These are phyloP conservation scores for Dascillus cervinus DNA, from an alignment of 2,888 invertebrate species.

Conservation along the genomic window DNA sequence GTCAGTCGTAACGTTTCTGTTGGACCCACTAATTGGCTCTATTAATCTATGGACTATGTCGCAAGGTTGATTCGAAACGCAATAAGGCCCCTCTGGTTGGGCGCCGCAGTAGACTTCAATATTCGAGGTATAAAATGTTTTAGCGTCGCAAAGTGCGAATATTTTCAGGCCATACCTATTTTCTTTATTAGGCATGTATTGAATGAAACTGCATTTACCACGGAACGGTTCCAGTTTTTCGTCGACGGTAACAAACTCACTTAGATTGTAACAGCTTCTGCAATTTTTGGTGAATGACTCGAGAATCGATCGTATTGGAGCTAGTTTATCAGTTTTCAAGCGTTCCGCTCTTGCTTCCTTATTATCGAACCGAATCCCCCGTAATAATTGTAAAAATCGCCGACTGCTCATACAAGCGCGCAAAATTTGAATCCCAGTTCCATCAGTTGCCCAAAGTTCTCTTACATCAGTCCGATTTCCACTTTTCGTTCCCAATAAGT, in stretches of 20 bases:
- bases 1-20: not conserved
- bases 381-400: constrained; percentile 4
- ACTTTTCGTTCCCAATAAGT: constrained; percentile 3
- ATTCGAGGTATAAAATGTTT: constrained; percentile 1
- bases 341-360: not conserved
- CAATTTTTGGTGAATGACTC: constrained; percentile 1
- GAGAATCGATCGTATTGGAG: constrained; percentile 1
- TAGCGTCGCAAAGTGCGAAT: not conserved
- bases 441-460: constrained; percentile 1
- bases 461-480: constrained; percentile 2
- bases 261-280: not conserved
- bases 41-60: not conserved
- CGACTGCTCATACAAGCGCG: constrained; percentile 4
- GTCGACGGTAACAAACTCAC: not conserved
- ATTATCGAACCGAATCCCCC: not conserved
- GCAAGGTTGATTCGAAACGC: not conserved
- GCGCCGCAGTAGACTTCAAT: not conserved
- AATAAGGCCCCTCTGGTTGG: not conserved
- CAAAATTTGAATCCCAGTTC: constrained; percentile 4
- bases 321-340: not conserved
- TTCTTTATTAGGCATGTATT: not conserved
- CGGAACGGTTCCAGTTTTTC: constrained; percentile 1
- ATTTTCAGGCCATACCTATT: not conserved
- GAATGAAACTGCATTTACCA: not conserved
- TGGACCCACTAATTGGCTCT: not conserved